A percentile compares a stretch with the other conserved stretches of the same genome.
These are phyloP conservation scores for Ophonus ardosiacus DNA, from an alignment of 2,888 invertebrate genomes.

Conservation along the genomic window DNA sequence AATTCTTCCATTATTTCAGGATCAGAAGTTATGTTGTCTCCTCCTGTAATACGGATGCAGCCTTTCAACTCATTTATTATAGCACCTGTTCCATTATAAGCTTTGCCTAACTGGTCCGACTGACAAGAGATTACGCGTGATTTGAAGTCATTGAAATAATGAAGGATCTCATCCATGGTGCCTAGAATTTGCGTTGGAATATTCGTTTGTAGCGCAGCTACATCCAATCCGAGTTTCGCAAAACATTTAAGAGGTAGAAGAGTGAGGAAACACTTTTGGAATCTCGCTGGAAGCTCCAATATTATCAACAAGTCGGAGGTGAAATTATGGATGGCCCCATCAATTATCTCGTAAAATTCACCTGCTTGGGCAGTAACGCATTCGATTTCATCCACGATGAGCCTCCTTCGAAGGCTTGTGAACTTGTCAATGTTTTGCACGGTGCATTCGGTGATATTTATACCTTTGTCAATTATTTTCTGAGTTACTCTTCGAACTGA, in stretches of 20 bases:
- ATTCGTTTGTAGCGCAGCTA: conserved; percentile 1
- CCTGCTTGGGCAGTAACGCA: conserved; percentile 6
- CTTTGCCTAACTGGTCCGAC: conserved; percentile 11
- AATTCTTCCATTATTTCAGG: too few species aligned
- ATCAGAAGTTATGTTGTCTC: background rate
- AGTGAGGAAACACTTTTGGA: conserved; percentile 28
- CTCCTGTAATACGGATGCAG: background rate
- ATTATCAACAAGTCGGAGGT: conserved; percentile 1
- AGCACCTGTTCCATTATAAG: background rate
- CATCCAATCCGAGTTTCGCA: background rate
- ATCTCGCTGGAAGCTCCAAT: background rate
- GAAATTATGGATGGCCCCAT: conserved; percentile 23
- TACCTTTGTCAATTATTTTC: conserved; percentile 39
- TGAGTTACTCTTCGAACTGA: background rate
- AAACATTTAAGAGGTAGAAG: background rate
- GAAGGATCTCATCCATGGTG: background rate
- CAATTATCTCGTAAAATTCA: conserved; percentile 39
- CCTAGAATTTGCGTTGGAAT: conserved; percentile 41
- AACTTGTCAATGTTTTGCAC: conserved; percentile 37
- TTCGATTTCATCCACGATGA: conserved; percentile 20
- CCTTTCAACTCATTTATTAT: conserved; percentile 16
- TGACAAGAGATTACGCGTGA: conserved; percentile 25
- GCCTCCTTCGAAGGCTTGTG: conserved; percentile 1
- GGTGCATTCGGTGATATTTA: conserved; percentile 48
- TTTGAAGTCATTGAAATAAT: conserved; percentile 29